Percentiles rank a stretch among this genome's conserved stretches.
Conservation (phyloP, 2,888 invertebrate genomes). For the Autographa gamma region DNA sequence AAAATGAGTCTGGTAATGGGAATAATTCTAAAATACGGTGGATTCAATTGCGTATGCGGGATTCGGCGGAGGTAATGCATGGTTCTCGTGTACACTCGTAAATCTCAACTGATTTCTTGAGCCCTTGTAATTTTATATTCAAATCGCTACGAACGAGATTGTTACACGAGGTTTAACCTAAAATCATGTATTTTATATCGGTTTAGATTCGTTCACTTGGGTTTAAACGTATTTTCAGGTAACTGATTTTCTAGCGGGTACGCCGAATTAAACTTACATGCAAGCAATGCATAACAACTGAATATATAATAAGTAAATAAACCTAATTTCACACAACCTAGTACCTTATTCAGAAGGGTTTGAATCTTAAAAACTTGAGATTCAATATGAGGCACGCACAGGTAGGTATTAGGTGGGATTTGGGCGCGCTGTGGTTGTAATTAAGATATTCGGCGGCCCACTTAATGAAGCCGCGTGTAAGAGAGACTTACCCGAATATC, state of each 20-base stretch:
- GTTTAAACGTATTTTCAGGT: too few relatives aligned
- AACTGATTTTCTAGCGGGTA: too few relatives aligned
- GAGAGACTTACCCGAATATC: constrained; percentile 3
- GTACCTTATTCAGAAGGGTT: background rate
- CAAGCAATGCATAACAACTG: background rate
- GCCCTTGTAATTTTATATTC: constrained; percentile 2
- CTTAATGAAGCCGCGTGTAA: constrained; percentile 1
- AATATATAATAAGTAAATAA: background rate
- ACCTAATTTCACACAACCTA: background rate
- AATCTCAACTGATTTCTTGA: constrained; percentile 3
- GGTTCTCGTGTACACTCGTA: constrained; percentile 6
- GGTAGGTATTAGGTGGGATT: constrained; percentile 1
- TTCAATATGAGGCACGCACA: background rate
- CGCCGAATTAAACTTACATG: too few relatives aligned
- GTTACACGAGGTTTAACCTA: constrained; percentile 1
- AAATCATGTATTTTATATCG: background rate
- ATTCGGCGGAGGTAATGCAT: constrained; percentile 16
- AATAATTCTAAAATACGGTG: constrained; percentile 55
- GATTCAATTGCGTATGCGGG: constrained; percentile 40
- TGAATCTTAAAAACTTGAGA: background rate
- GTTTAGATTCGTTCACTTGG: background rate
- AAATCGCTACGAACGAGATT: background rate
- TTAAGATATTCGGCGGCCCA: constrained; percentile 2
- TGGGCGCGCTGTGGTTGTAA: constrained; percentile 2
- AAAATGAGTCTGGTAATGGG: constrained; percentile 54